Evolutionary conservation across 1,140 invertebrate genomes (phyloP), one percentile per base, ranked within the genome.

Genomic region (Drosophila pandora): DNA sequence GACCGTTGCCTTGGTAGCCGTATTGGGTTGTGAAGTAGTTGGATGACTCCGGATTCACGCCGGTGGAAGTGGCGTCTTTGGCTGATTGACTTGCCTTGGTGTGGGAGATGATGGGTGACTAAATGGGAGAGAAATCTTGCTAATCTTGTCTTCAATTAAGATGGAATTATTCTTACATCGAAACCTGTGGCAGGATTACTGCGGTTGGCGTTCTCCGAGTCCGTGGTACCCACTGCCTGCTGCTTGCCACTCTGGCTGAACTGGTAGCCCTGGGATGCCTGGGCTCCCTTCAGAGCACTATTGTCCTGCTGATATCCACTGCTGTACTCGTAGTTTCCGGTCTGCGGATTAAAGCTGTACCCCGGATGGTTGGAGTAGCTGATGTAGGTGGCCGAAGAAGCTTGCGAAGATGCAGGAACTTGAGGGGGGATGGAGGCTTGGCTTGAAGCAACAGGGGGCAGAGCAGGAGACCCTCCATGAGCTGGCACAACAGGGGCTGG

Each of bases 351-450:
- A 21, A 55, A 91, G 37, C 89, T 85, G 52, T 91, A 91, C 34
- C 90, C 90, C 2, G 91, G 91, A 88, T 90, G 90, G 55, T 88
- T 90, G 25, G 82, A 88, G 17, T 85, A 89, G 64, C 76, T 85
- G 28, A 54, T 65, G 53, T 73, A 69, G 4, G 63, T 89, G n/a
- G 72, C 37, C 2, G 41, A 13, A 39, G 57, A 10, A 0, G 43
- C 4, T 5, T 48, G 48, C 2, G 53, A 3, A 9, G 30, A 7
- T 28, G 9, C 52, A 22, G 64, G 12, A 43, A 8, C 54, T 30
- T 57, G 34, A 30, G 13, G 1, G n/a, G 25, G 41, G 4, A 48
- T 5, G 7, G 49, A 10, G 4, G 12, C 50, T 23, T 17, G 43
- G 3, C 8, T 22, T 2, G 43, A 21, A 47, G 43, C 43, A 10